phyloP scores from a whole-genome alignment of 2,888 invertebrate species.

The Drosophila pseudotakahashii region DNA sequence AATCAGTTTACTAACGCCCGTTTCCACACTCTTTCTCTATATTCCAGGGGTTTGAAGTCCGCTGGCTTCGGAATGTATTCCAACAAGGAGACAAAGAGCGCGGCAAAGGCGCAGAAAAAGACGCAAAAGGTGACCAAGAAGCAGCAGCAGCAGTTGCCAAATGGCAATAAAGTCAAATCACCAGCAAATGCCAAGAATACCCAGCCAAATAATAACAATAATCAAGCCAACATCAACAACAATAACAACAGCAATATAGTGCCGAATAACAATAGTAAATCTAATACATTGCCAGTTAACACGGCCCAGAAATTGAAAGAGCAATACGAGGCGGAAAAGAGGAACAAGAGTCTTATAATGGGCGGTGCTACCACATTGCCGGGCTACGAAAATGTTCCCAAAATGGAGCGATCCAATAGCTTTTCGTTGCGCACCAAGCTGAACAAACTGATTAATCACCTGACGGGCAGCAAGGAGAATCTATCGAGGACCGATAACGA shows the following conservation, averaged over 20 bases:
- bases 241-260: slow-evolving; percentile 28
- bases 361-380: slow-evolving; percentile 31
- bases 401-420: slow-evolving; percentile 83
- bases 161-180: slow-evolving; percentile 77
- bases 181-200: slow-evolving; percentile 45
- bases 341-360: slow-evolving; percentile 9
- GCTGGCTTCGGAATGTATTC: slow-evolving; percentile 71
- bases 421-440: slow-evolving; percentile 82
- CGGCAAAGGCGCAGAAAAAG: slow-evolving; percentile 84
- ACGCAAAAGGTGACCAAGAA: slow-evolving; percentile 79
- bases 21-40: slow-evolving; percentile 15
- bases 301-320: slow-evolving; percentile 68
- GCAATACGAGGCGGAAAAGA: slow-evolving; percentile 57
- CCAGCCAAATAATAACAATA: slow-evolving; percentile 32
- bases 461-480: slow-evolving; percentile 84
- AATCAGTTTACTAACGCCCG: slow-evolving; percentile 33
- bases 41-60: slow-evolving; percentile 49
- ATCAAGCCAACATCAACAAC: slow-evolving; percentile 21
- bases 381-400: slow-evolving; percentile 66
- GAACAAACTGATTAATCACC: slow-evolving; percentile 81
- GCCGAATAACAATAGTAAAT: slow-evolving; percentile 40
- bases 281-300: slow-evolving; percentile 36
- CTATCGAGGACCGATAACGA: slow-evolving; percentile 65
- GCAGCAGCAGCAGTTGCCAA: slow-evolving; percentile 37
- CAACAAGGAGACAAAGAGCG: slow-evolving; percentile 77